phyloP scores from a whole-genome alignment of 2,113 vertebrate species.

The Siniperca chuatsi region DNA sequence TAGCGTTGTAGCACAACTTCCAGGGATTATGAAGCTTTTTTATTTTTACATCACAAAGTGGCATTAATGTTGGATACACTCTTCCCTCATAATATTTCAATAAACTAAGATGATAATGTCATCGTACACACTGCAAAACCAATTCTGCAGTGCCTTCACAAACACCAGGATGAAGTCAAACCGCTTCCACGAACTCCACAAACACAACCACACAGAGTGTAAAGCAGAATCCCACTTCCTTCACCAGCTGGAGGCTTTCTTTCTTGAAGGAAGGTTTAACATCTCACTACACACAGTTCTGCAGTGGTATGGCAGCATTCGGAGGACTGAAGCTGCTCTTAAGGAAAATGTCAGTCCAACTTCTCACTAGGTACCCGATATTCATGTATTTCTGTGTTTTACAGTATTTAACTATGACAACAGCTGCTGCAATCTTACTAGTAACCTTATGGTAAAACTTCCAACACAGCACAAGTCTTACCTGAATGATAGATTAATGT shows the following conservation, averaged over 20 bases:
- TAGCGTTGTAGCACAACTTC: constrained; percentile 9
- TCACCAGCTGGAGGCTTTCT: constrained; percentile 59
- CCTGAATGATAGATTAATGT: background rate
- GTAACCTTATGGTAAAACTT: background rate
- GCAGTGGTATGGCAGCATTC: constrained; percentile 11
- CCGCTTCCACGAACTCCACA: constrained; percentile 16
- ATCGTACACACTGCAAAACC: constrained; percentile 6
- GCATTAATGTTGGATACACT: constrained; percentile 5
- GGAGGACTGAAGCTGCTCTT: background rate
- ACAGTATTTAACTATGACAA: background rate
- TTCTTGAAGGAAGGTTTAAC: constrained; percentile 51
- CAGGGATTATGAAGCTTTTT: constrained; percentile 26
- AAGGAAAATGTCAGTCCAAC: constrained; percentile 14
- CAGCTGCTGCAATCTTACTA: background rate
- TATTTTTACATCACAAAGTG: constrained; percentile 2
- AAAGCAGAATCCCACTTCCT: constrained; percentile 48
- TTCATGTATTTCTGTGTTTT: background rate
- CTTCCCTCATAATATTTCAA: background rate
- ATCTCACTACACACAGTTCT: constrained; percentile 31
- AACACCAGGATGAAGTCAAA: constrained; percentile 29
- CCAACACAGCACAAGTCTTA: background rate
- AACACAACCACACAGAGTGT: constrained; percentile 36
- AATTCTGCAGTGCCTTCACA: constrained; percentile 14
- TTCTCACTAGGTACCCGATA: background rate
- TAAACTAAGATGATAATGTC: constrained; percentile 31